Evolutionary conservation across 2,888 invertebrate species (phyloP), one percentile per base, ranked within the genome.

Genomic region (Drosophila meridionalis): DNA sequence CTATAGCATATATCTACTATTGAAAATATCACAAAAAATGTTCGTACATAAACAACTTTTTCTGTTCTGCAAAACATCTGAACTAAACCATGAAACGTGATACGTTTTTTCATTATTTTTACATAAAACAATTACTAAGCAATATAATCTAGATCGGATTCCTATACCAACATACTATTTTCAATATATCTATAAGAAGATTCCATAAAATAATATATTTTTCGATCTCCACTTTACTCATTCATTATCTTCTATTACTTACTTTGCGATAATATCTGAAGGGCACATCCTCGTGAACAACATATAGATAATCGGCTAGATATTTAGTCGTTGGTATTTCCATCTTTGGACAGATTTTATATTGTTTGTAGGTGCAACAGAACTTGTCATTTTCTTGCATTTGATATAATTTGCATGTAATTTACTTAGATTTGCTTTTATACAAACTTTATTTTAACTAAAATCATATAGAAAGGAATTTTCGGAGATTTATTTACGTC

Each of bases 351-450:
- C 93, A 92, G 90, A 92, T 91, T 81, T 92, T 90, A 74, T 92
- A 92, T 82, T 92, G 92, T 83, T 92, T 93, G 73, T 91, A 87
- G 62, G 83, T 63, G 70, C 89, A 91, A 82, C 89, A 92, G 83
- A 92, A 91, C 78, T 92, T 92, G 87, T 92, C 93, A 92, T 92
- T 93, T 93, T 93, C 93, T 91, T 91, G 93, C 92, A 92, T 92
- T 92, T 92, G 90, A 80, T 67, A 56, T 59, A 61, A 64, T 64
- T 82, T 78, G 67, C 81, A 82, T 84, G 68, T 40, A 69, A 87
- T 75, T 65, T 50, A 47, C 60, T 67, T 65, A 26, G 67, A 59
- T 69, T 57, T 63, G 26, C 50, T 71, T 32, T 50, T 65, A n/a
- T 28, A 43, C 48, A 11, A n/a, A 48, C 43, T 45, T 57, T 62